phyloP scores from a whole-genome alignment of 2,888 invertebrate species.

The Alsophila aescularia region DNA sequence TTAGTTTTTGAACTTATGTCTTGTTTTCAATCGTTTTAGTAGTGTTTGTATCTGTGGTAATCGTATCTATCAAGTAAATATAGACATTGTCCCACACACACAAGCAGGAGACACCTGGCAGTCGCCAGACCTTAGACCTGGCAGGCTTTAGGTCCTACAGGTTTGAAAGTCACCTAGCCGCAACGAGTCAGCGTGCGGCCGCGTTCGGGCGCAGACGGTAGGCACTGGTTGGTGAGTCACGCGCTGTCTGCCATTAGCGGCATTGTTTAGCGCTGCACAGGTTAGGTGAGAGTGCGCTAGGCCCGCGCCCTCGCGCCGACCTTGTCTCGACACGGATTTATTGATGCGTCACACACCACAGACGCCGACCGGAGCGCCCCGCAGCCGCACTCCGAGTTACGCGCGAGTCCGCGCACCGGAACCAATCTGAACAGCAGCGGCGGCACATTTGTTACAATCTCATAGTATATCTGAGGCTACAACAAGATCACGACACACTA shows the following conservation, averaged over 20 bases:
- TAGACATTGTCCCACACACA: no score
- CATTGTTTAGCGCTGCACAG: slow-evolving; percentile 60
- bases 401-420: slow-evolving; percentile 49
- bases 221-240: slow-evolving; percentile 63
- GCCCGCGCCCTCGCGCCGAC: slow-evolving; percentile 78
- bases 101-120: no score
- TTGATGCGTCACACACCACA: slow-evolving; percentile 71
- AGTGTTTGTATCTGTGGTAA: no score
- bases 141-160: neutral
- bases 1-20: no score
- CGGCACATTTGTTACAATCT: slow-evolving; percentile 17
- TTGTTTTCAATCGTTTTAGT: no score
- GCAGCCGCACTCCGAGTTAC: slow-evolving; percentile 43
- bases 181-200: slow-evolving; percentile 6
- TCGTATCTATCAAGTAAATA: no score
- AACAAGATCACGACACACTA: neutral
- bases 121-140: no score
- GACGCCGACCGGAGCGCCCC: slow-evolving; percentile 33
- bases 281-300: slow-evolving; percentile 44
- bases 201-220: slow-evolving; percentile 19
- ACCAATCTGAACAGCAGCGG: slow-evolving; percentile 45
- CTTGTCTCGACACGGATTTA: slow-evolving; percentile 81
- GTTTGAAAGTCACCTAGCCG: slow-evolving; percentile 17
- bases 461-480: no score
- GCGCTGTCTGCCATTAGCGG: slow-evolving; percentile 58